A percentile compares a stretch with the other conserved stretches of the same genome.
phyloP scores from a whole-genome alignment of 1,140 invertebrate species.

The Hypsibius dujardini region DNA sequence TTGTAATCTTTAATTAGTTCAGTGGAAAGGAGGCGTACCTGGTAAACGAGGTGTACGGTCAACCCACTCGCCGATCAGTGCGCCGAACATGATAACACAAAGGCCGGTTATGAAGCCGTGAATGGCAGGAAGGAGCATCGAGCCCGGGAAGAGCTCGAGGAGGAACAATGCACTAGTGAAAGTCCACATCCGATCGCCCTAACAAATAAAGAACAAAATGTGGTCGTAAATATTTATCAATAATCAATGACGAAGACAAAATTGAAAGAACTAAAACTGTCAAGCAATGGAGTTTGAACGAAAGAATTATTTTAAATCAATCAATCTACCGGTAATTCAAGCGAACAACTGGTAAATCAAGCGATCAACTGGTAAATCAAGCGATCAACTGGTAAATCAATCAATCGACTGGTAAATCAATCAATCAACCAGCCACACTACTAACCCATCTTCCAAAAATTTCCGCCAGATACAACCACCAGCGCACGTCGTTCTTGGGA shows the following conservation, averaged over 20 bases:
- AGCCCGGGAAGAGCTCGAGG: conserved; percentile 21
- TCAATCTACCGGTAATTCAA: too few relatives aligned
- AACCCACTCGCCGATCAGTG: conserved; percentile 38
- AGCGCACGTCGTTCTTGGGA: background rate
- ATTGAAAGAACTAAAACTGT: too few relatives aligned
- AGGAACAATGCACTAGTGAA: conserved; percentile 41
- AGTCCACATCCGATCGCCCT: conserved; percentile 42
- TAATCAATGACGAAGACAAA: too few relatives aligned
- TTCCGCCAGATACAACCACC: background rate
- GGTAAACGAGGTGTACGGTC: conserved; percentile 35
- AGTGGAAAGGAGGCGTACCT: conserved; percentile 26
- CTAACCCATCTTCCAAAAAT: background rate
- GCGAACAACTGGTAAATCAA: too few relatives aligned
- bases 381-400: too few relatives aligned
- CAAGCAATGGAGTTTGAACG: too few relatives aligned
- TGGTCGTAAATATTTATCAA: too few relatives aligned
- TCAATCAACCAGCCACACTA: background rate
- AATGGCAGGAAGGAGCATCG: conserved; percentile 35
- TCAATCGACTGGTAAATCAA: too few relatives aligned
- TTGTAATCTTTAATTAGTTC: background rate
- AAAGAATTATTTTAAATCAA: too few relatives aligned
- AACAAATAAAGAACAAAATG: conserved; percentile 21
- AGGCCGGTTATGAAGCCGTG: conserved; percentile 36
- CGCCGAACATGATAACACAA: conserved; percentile 35
- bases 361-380: background rate